Base-by-base conservation (phyloP, 2,888 invertebrate genomes). In the Pecten maximus region DNA sequence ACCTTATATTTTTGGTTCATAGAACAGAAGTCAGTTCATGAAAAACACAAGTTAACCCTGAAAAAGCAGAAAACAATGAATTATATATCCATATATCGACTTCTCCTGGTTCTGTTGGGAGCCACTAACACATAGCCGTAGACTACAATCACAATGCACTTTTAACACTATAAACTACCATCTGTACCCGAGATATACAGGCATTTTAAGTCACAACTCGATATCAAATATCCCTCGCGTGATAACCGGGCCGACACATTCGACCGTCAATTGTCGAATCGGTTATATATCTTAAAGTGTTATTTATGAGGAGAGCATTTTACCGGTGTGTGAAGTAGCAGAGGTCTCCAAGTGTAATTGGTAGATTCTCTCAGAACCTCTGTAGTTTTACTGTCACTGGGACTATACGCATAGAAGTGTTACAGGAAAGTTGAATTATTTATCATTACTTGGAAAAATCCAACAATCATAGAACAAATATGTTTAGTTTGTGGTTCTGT, bases 131-230 rank as follows among this genome's bases (percentile, higher is more conserved):
- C 35, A 35, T 74, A 6, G 2, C 23, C 12, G 35, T 28, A 74
- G 74, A 28, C 12, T 74, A 74, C 28, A 74, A 74, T 74, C 28
- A n/a, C 74, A 28, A 1, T 35, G 74, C 35, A 74, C 74, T 74
- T 8, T 74, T 74, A 74, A 74, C 35, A 12, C 74, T 23, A 35
- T 74, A 74, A 74, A 35, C 28, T 28, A 74, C 6, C 28, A 35
- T 35, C 74, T 74, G 74, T 35, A 74, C 74, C 74, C 74, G 35
- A 19, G 74, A 74, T 28, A 35, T 74, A 74, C 6, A 23, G 74
- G 28, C 74, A 74, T 74, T 74, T 74, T 74, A 74, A 74, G 74
- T 74, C 74, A 74, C 74, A 74, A 74, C 1, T 74, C 74, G 74
- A 74, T 74, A 74, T 74, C 10, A 74, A 74, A 74, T 28, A 28